phyloP scores from a whole-genome alignment of 1,140 invertebrate species.

The Gryon sp. region DNA sequence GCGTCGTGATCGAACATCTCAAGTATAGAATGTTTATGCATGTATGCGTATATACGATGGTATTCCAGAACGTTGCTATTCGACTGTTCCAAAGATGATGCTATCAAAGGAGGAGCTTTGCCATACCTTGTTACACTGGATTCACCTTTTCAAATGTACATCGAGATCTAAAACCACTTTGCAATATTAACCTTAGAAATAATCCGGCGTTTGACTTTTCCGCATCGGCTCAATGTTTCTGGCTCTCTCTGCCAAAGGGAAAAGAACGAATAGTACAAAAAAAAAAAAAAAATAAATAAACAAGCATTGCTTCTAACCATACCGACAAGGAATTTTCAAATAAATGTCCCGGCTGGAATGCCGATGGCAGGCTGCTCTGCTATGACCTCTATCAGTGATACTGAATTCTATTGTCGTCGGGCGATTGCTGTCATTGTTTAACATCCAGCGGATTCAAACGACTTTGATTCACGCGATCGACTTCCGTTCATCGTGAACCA shows the following conservation, averaged over 20 bases:
- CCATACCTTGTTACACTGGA: conserved; percentile 28
- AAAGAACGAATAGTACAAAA: too few relatives aligned
- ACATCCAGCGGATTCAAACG: conserved; percentile 64
- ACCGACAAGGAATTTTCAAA: conserved; percentile 23
- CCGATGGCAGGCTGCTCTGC: conserved; percentile 41
- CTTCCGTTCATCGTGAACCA: conserved; percentile 61
- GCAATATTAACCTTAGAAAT: conserved; percentile 16
- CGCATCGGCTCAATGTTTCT: neutral
- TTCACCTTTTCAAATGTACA: conserved; percentile 44
- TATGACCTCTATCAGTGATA: conserved; percentile 41
- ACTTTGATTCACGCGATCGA: conserved; percentile 72
- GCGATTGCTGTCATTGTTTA: conserved; percentile 69
- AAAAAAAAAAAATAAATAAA: too few relatives aligned
- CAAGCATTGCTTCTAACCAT: too few relatives aligned
- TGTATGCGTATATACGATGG: conserved; percentile 27
- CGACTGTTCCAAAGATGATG: conserved; percentile 34
- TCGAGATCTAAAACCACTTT: neutral
- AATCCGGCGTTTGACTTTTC: neutral
- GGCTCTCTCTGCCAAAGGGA: neutral
- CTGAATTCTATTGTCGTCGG: conserved; percentile 67
- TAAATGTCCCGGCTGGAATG: conserved; percentile 13
- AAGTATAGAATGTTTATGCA: conserved; percentile 52
- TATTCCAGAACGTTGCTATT: conserved; percentile 38
- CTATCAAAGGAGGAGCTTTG: conserved; percentile 36
- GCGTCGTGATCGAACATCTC: conserved; percentile 56